phyloP scores from a whole-genome alignment of 1,140 invertebrate genomes.

The Potamilus streckersoni region DNA sequence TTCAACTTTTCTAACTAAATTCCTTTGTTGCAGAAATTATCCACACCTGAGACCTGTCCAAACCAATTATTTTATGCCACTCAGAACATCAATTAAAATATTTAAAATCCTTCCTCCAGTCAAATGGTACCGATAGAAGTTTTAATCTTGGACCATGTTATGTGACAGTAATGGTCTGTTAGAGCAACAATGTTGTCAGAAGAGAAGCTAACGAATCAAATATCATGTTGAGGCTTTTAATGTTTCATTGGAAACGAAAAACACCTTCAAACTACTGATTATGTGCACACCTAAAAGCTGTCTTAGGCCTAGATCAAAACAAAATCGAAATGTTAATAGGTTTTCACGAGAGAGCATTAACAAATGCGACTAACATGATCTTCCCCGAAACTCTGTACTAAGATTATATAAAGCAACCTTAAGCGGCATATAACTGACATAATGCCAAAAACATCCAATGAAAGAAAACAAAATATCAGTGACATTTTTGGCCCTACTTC shows the following conservation, averaged over 20 bases:
- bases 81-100: not conserved
- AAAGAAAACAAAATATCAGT: too few species aligned
- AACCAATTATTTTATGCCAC: not conserved
- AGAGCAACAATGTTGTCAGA: slow-evolving; percentile 10
- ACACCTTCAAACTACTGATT: slow-evolving; percentile 14
- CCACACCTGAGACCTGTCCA: not conserved
- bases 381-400: slow-evolving; percentile 16
- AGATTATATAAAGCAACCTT: slow-evolving; percentile 25
- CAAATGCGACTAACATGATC: not conserved
- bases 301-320: too few species aligned
- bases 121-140: slow-evolving; percentile 2
- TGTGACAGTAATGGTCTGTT: slow-evolving; percentile 2
- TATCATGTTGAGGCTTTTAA: slow-evolving; percentile 18
- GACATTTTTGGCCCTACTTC: too few species aligned
- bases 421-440: slow-evolving; percentile 17
- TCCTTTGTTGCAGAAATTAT: slow-evolving; percentile 16
- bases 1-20: not conserved
- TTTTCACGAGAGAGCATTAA: not conserved
- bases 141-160: too few species aligned
- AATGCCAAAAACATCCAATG: not conserved
- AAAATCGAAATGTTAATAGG: not conserved
- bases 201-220: slow-evolving; percentile 8
- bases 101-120: not conserved
- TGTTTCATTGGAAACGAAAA: slow-evolving; percentile 23
- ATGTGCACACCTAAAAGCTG: slow-evolving; percentile 10